Conservation (phyloP, 2,113 vertebrate species). For the Rousettus leschenaultii region DNA sequence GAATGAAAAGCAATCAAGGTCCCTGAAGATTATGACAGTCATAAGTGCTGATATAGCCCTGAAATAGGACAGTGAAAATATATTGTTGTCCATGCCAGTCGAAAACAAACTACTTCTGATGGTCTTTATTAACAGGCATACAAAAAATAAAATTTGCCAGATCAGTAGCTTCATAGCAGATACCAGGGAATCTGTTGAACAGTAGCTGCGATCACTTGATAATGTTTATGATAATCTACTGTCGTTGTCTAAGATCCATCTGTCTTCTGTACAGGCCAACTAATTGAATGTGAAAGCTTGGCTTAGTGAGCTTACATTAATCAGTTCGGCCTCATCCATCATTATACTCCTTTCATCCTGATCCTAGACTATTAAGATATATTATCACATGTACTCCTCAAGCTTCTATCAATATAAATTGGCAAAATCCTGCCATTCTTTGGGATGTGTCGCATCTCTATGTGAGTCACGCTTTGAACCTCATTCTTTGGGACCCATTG, state of each 20-base stretch:
- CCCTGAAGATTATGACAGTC: not conserved
- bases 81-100: not conserved
- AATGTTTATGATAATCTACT: not conserved
- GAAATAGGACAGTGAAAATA: not conserved
- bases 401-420: not conserved
- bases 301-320: not conserved
- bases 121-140: not conserved
- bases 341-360: not conserved
- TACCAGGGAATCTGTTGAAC: not conserved
- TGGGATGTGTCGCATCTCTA: not conserved
- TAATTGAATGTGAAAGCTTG: not conserved
- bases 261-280: not conserved
- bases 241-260: not conserved
- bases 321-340: not conserved
- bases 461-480: not conserved
- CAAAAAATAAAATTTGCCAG: not conserved
- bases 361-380: not conserved
- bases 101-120: conserved; percentile 20
- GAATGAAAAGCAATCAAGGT: not conserved
- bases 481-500: not conserved
- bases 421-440: not conserved
- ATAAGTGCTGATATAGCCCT: not conserved
- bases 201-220: not conserved
- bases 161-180: not conserved
- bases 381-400: not conserved